Percentiles rank a stretch among this genome's conserved stretches.
Conservation (phyloP, 2,113 vertebrate genomes). For the Barbus barbus region DNA sequence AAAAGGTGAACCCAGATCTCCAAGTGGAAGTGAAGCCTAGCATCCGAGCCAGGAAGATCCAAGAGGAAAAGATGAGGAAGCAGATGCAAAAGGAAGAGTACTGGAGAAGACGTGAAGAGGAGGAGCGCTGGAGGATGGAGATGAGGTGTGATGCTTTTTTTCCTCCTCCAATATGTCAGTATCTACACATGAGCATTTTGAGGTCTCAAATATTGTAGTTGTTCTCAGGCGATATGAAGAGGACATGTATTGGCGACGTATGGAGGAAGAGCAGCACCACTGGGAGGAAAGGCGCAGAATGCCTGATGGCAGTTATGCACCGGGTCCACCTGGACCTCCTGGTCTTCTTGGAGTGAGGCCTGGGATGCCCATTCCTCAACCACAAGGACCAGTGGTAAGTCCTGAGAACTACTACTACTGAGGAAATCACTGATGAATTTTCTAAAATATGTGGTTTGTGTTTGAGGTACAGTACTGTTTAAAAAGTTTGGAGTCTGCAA, state of each 20-base stretch:
- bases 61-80: slow-evolving; percentile 98
- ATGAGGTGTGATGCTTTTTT: slow-evolving; percentile 80
- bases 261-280: slow-evolving; percentile 97
- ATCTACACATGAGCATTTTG: not conserved
- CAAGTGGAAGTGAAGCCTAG: slow-evolving; percentile 99
- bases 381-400: slow-evolving; percentile 89
- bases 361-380: slow-evolving; percentile 89
- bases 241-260: slow-evolving; percentile 97
- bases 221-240: slow-evolving; percentile 90
- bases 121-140: slow-evolving; percentile 98
- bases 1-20: slow-evolving; percentile 98
- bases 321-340: slow-evolving; percentile 88
- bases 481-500: not conserved
- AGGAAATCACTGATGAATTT: not conserved
- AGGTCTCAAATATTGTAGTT: not conserved
- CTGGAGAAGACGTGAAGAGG: slow-evolving; percentile 95
- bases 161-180: not conserved
- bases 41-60: slow-evolving; percentile 95
- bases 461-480: not conserved
- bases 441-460: not conserved
- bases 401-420: slow-evolving; percentile 17
- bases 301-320: slow-evolving; percentile 90
- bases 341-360: slow-evolving; percentile 92
- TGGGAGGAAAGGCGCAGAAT: slow-evolving; percentile 94
- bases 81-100: slow-evolving; percentile 99